These are phyloP conservation scores for Formicarius rufipectus DNA, from an alignment of 2,113 vertebrate genomes.

Conservation along the genomic window DNA sequence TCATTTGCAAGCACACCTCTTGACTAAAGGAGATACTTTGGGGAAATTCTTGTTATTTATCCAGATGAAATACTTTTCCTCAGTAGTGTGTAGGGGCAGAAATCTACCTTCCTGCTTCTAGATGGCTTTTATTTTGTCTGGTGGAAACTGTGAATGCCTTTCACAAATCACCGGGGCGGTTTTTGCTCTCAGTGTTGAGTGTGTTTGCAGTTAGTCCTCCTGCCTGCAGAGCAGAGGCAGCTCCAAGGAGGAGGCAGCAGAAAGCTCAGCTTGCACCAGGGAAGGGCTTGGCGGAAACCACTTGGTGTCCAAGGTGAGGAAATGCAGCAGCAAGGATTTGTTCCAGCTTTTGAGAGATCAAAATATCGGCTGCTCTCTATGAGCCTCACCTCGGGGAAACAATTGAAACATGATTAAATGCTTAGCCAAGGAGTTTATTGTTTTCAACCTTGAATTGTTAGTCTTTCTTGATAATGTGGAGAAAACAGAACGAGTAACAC, in stretches of 20 bases:
- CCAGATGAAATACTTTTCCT: not conserved
- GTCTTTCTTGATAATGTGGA: not conserved
- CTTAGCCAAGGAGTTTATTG: not conserved
- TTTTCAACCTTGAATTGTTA: not conserved
- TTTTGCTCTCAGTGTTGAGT: not conserved
- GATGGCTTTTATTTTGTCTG: not conserved
- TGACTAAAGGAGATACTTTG: not conserved
- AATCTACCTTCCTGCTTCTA: not conserved
- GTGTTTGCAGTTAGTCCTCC: constrained; percentile 4
- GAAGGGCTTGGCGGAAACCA: not conserved
- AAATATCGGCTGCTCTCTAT: not conserved
- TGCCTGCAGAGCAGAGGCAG: not conserved
- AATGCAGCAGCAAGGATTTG: not conserved
- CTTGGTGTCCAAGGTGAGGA: not conserved
- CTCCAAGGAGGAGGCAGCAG: not conserved
- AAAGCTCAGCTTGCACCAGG: not conserved
- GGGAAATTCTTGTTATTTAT: not conserved
- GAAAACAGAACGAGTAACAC: not conserved
- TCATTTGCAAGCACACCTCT: not conserved
- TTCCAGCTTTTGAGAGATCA: not conserved
- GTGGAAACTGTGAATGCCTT: not conserved
- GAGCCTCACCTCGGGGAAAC: not conserved
- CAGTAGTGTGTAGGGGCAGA: no score
- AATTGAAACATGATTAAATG: not conserved
- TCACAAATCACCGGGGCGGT: not conserved